Evolutionary conservation across 2,888 invertebrate species (phyloP), one percentile per base, ranked within the genome.

Genomic region (Azorinus chamasolen): DNA sequence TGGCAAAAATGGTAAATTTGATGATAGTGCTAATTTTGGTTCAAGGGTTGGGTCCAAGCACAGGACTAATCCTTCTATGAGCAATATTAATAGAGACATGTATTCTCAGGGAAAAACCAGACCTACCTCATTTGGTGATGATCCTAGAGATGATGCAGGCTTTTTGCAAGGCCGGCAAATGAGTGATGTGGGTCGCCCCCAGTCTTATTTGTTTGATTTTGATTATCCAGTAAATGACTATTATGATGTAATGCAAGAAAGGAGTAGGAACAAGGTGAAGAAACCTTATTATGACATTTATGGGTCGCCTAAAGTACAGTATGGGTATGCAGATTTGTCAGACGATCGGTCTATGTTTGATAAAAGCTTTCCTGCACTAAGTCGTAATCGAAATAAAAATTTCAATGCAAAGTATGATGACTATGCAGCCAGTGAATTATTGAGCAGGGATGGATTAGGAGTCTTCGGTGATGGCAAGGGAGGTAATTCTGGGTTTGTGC

Each of bases 321-420:
- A 32, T 32, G 54, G 66, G 37, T 64, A 53, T 22, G 58, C 61
- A 53, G 41, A 71, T 8, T 74, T 75, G 16, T 68, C 59, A 55
- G 25, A 55, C 32, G 64, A 79, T 16, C 54, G 55, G 14, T 16
- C 14, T 22, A 57, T 43, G 18, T 55, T 50, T 24, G 45, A 51
- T 22, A 71, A 63, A 41, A 20, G 55, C 8, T 55, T 39, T 14
- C 58, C 65, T 1, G 45, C 62, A 4, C 43, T 69, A 37, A 81
- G 77, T 73, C 79, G 88, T n/a, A 89, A 88, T 75, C 77, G 89
- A 39, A 87, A 88, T 74, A 87, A 86, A 53, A 77, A 83, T 1
- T 88, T 89, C 83, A 81, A 87, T 72, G 80, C 75, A 39, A 84
- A 88, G 61, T 69, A 85, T 78, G 79, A 85, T 62, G 77, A 81